Evolutionary conservation across 2,888 invertebrate genomes (phyloP).

Genomic region (Metalampra italica): DNA sequence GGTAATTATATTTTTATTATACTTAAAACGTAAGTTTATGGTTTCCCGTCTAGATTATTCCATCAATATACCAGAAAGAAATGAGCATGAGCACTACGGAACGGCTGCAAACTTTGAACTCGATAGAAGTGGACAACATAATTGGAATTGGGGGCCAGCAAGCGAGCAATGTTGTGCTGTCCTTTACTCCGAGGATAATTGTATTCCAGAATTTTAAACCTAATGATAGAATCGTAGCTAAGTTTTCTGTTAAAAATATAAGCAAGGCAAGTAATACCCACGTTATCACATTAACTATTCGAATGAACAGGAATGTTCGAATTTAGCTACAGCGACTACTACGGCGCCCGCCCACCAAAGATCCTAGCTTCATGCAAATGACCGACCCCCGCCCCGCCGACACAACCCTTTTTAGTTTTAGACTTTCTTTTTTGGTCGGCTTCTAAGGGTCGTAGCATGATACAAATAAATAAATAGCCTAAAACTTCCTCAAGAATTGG

Average conservation of each 20-base stretch:
- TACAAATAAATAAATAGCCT: no score
- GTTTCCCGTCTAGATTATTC: slow-evolving; percentile 44
- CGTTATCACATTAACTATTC: not conserved
- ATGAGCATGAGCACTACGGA: slow-evolving; percentile 55
- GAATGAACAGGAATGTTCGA: no score
- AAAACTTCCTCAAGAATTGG: no score
- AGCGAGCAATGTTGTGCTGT: slow-evolving; percentile 38
- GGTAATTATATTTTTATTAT: no score
- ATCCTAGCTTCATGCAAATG: no score
- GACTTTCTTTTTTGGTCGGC: no score
- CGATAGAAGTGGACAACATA: slow-evolving; percentile 52
- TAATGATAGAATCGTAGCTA: slow-evolving; percentile 67
- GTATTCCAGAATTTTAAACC: slow-evolving; percentile 80
- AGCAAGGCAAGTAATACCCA: slow-evolving; percentile 60
- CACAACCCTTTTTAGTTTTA: no score
- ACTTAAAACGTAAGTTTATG: no score
- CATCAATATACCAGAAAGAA: slow-evolving; percentile 60
- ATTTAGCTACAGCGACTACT: no score
- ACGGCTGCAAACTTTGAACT: slow-evolving; percentile 48
- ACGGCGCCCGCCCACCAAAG: no score
- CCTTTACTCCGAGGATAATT: slow-evolving; percentile 71
- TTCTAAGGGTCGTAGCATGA: no score
- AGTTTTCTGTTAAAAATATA: slow-evolving; percentile 76
- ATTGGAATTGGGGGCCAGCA: slow-evolving; percentile 26
- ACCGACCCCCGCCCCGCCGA: no score